Conservation (phyloP, 2,888 invertebrate genomes). For the Polymixis flavicincta region DNA sequence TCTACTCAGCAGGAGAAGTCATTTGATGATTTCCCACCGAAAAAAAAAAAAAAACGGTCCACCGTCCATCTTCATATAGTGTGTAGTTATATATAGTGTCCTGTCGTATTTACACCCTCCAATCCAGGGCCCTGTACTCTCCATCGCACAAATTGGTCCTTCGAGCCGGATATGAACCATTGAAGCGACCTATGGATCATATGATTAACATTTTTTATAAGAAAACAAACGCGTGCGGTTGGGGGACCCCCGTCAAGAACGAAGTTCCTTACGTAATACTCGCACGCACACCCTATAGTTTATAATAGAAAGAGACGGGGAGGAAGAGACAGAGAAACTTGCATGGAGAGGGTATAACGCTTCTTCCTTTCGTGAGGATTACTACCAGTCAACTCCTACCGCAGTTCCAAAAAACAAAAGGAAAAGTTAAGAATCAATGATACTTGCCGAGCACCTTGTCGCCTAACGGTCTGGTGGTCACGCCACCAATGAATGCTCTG, state of each 20-base stretch:
- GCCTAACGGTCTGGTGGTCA: constrained; percentile 24
- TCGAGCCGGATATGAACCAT: too few species aligned
- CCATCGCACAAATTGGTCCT: too few species aligned
- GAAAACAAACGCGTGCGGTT: not conserved
- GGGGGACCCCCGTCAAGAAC: not conserved
- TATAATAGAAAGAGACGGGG: not conserved
- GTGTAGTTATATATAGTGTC: too few species aligned
- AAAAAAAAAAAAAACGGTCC: too few species aligned
- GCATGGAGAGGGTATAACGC: not conserved
- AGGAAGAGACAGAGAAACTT: not conserved
- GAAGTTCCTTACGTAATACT: not conserved
- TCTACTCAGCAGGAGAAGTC: too few species aligned
- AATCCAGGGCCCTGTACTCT: too few species aligned
- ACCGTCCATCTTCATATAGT: too few species aligned
- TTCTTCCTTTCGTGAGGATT: not conserved
- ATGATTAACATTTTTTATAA: not conserved
- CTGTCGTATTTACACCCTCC: too few species aligned
- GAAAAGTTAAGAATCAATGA: not conserved
- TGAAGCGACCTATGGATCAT: too few species aligned
- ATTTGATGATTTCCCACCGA: too few species aligned
- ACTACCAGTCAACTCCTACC: not conserved
- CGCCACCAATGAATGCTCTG: constrained; percentile 42
- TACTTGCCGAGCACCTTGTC: constrained; percentile 11
- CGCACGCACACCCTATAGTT: not conserved
- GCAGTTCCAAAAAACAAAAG: not conserved